Percentiles rank a stretch among this genome's conserved stretches.
phyloP scores from a whole-genome alignment of 2,113 vertebrate genomes.

The Protomyctophum bolini region DNA sequence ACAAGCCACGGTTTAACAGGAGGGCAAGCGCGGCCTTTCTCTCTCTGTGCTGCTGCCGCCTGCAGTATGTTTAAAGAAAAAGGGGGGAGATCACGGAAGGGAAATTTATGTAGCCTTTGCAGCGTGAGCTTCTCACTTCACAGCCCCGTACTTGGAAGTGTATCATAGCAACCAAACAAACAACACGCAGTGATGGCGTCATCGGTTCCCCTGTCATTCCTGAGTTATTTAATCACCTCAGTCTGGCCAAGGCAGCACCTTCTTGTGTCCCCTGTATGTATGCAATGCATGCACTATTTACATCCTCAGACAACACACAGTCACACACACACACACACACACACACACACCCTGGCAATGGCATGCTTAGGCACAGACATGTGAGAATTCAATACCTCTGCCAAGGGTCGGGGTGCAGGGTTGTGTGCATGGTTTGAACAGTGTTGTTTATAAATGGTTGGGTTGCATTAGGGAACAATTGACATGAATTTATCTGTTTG shows the following conservation, averaged over 20 bases:
- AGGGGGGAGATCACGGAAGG: slow-evolving; percentile 31
- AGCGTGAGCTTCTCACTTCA: slow-evolving; percentile 14
- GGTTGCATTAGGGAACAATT: background rate
- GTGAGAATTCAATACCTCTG: slow-evolving; percentile 14
- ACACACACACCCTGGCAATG: too few relatives aligned
- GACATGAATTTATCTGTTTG: background rate
- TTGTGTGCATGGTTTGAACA: background rate
- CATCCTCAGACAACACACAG: slow-evolving; percentile 38
- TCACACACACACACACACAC: background rate
- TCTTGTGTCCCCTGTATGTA: slow-evolving; percentile 40
- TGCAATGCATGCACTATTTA: slow-evolving; percentile 60
- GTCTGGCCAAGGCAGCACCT: slow-evolving; percentile 50
- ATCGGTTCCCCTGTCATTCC: slow-evolving; percentile 75
- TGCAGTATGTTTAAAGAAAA: slow-evolving; percentile 27
- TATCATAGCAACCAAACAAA: slow-evolving; percentile 77
- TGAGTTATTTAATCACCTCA: slow-evolving; percentile 68
- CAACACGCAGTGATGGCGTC: slow-evolving; percentile 64
- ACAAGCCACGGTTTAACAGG: slow-evolving; percentile 49
- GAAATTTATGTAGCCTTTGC: slow-evolving; percentile 37
- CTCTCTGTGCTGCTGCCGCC: slow-evolving; percentile 1
- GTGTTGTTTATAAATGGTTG: background rate
- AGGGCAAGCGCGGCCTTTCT: slow-evolving; percentile 43
- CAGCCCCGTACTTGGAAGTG: slow-evolving; percentile 39
- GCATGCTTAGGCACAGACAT: slow-evolving; percentile 21
- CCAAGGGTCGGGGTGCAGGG: background rate